Percentiles rank a stretch among this genome's conserved stretches.
Conservation (phyloP, 2,113 vertebrate genomes). For the Zosterops pallidus region DNA sequence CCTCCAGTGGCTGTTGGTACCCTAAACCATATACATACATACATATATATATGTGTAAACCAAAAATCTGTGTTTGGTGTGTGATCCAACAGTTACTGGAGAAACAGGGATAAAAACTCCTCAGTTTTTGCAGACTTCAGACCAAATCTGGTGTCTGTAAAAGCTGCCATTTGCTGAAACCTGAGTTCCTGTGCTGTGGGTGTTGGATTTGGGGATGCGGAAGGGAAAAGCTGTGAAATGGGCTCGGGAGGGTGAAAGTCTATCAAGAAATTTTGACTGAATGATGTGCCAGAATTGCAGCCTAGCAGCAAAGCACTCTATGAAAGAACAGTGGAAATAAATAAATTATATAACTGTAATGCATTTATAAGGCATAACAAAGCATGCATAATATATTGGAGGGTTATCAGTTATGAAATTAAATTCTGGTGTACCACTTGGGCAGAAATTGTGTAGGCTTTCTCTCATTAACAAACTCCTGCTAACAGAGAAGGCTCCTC, state of each 20-base stretch:
- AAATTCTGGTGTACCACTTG: background rate
- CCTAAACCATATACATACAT: background rate
- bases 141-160: background rate
- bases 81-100: background rate
- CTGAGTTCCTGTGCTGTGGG: background rate
- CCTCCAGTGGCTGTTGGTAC: background rate
- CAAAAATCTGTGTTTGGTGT: background rate
- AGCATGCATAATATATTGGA: constrained; percentile 41
- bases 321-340: constrained; percentile 8
- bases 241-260: background rate
- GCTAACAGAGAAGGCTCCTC: background rate
- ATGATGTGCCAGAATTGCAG: constrained; percentile 29
- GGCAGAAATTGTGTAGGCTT: background rate
- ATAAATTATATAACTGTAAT: constrained; percentile 33
- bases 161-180: background rate
- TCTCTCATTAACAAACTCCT: background rate
- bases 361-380: constrained; percentile 45
- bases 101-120: background rate
- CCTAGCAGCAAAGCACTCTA: background rate
- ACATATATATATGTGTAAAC: background rate
- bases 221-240: background rate
- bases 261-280: background rate
- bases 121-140: background rate
- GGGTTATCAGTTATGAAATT: constrained; percentile 34
- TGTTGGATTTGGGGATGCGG: background rate